Evolutionary conservation across 2,888 invertebrate species (phyloP).

Genomic region (Hyles lineata): DNA sequence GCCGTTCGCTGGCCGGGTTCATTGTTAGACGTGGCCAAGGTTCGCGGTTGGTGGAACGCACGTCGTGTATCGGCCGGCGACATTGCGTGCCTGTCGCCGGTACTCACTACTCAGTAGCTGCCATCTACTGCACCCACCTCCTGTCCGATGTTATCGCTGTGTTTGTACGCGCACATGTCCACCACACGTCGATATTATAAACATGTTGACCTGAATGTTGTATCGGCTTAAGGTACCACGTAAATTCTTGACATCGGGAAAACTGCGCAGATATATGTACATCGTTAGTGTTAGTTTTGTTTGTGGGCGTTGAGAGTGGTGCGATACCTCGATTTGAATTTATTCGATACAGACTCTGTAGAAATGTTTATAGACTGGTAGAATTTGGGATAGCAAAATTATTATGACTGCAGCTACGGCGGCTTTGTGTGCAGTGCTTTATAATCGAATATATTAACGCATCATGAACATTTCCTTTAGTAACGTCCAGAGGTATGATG

Average conservation of each 20-base stretch:
- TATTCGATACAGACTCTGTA: neutral
- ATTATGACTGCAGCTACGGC: neutral
- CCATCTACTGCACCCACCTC: slow-evolving; percentile 59
- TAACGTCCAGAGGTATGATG: too few relatives aligned
- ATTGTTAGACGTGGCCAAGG: slow-evolving; percentile 59
- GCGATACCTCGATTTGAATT: neutral
- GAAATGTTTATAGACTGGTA: neutral
- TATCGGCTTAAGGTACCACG: slow-evolving; percentile 16
- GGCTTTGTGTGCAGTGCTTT: neutral
- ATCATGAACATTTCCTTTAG: too few relatives aligned
- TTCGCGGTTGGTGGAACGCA: slow-evolving; percentile 45
- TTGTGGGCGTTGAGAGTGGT: neutral
- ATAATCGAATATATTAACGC: too few relatives aligned
- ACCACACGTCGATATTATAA: slow-evolving; percentile 26
- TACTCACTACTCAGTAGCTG: slow-evolving; percentile 42
- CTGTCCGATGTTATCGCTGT: slow-evolving; percentile 49
- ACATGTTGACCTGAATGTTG: slow-evolving; percentile 29
- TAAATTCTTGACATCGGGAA: slow-evolving; percentile 1
- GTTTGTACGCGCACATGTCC: slow-evolving; percentile 38
- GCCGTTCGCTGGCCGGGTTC: slow-evolving; percentile 39
- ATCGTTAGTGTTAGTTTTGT: neutral
- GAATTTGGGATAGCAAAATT: too few relatives aligned
- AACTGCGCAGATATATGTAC: neutral
- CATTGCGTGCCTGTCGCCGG: slow-evolving; percentile 52
- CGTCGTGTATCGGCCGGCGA: slow-evolving; percentile 38